Percentiles rank a stretch among this genome's conserved stretches.
Evolutionary conservation across 2,113 vertebrate genomes (phyloP).

Genomic region (Bubo bubo): DNA sequence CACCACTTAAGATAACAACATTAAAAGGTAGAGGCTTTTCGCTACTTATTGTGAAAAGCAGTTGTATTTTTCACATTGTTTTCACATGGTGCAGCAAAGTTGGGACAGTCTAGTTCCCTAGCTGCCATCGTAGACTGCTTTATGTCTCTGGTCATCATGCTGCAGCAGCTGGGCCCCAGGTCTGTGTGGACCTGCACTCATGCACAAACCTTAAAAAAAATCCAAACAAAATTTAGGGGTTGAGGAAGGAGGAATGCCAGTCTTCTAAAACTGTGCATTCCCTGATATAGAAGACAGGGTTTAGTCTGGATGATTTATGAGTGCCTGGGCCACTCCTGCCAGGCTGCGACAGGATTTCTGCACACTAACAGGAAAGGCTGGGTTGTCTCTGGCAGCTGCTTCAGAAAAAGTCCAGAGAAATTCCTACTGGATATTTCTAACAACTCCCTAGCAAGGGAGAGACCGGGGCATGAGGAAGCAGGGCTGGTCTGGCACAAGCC

Average conservation of each 20-base stretch:
- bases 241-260: not conserved
- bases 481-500: rapidly evolving
- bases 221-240: not conserved
- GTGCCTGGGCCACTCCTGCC: rapidly evolving
- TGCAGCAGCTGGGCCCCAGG: rapidly evolving
- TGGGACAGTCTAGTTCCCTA: not conserved
- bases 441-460: not conserved
- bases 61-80: not conserved
- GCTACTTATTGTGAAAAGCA: not conserved
- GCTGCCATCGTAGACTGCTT: rapidly evolving
- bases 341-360: not conserved
- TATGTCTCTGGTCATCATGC: not conserved
- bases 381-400: not conserved
- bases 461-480: not conserved
- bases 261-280: not conserved
- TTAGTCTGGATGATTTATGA: not conserved
- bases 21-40: not conserved
- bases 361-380: not conserved
- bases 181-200: rapidly evolving
- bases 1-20: not conserved
- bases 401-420: not conserved
- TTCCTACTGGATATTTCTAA: not conserved
- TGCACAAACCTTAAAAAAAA: not conserved
- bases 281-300: not conserved
- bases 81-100: not conserved